Base-by-base conservation (phyloP, 2,888 invertebrate genomes). In the Apamea sordens region DNA sequence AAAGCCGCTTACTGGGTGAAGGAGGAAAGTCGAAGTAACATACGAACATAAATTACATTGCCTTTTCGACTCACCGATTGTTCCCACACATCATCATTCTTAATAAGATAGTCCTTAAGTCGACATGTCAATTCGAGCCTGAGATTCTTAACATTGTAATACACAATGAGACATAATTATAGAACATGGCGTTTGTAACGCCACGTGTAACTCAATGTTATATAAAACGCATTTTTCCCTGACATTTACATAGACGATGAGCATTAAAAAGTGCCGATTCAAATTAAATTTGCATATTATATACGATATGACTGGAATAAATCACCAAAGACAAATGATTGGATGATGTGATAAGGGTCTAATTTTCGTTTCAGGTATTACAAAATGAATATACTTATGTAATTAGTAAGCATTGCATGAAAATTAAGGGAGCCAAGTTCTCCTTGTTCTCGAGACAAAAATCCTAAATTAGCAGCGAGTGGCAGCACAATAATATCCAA, bases 401-500 rank as follows among this genome's bases (percentile, higher is more conserved):
- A 83, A 88, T 89, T 85, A 88, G 82, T 75, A 76, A 77, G 80
- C 74, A 72, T 88, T 77, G 71, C 80, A 84, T 77, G 73, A 73
- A 86, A 87, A 87, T 88, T 81, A 79, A 78, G 76, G 79, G 80
- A 80, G 81, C 32, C 80, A 84, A 85, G 79, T 82, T 79, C 82
- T 59, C 72, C 85, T 83, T 82, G 82, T 89, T 82, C 86, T 74
- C 67, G 61, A 82, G 76, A 86, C 86, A 90, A 89, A 91, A 91
- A 91, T 89, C 80, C 79, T 73, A 92, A 94, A 92, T 93, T 89
- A 92, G 89, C 89, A 83, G 86, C 86, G 84, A 91, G 84, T 90
- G 89, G 88, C 83, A 83, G 80, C 73, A 88, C 88, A 89, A 92
- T 91, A 91, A 91, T 90, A 91, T 86, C 86, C 84, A 85, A 89